These are phyloP conservation scores for Lates japonicus DNA, from an alignment of 2,797 vertebrate genomes.

Conservation along the genomic window DNA sequence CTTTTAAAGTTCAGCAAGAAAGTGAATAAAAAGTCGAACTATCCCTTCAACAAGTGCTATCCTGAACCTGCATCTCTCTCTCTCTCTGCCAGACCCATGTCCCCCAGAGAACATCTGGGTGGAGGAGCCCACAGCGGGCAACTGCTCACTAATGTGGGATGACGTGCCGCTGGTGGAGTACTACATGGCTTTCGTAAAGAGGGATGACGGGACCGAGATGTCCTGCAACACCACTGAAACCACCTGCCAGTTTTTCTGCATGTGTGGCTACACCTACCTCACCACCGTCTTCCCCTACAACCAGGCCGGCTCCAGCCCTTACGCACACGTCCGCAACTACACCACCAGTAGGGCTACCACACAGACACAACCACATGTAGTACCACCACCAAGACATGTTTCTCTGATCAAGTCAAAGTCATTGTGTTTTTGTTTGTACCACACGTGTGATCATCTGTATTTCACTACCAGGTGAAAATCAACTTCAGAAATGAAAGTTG, in stretches of 20 bases:
- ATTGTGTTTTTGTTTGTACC: not conserved
- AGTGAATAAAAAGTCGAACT: not conserved
- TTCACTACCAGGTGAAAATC: not conserved
- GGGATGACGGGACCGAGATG: conserved; percentile 90
- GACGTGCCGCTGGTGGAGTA: conserved; percentile 83
- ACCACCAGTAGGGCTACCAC: conserved; percentile 87
- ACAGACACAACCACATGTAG: conserved; percentile 1
- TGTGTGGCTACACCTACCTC: conserved; percentile 93
- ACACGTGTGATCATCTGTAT: not conserved
- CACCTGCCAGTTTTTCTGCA: conserved; percentile 87
- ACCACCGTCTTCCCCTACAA: conserved; percentile 93
- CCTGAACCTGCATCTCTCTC: not conserved
- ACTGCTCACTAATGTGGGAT: conserved; percentile 89
- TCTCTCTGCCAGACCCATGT: conserved; percentile 88
- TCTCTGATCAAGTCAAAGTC: not conserved
- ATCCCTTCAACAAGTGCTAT: not conserved
- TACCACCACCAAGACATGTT: not conserved
- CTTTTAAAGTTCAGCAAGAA: not conserved
- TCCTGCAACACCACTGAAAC: conserved; percentile 91
- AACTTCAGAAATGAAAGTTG: not conserved
- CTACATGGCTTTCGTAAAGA: conserved; percentile 92
- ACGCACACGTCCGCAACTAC: conserved; percentile 89
- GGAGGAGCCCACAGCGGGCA: conserved; percentile 85
- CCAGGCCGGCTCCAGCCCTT: conserved; percentile 89
- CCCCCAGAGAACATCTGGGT: conserved; percentile 86